phyloP scores from a whole-genome alignment of 1,140 invertebrate genomes.

The Heliothis virescens region DNA sequence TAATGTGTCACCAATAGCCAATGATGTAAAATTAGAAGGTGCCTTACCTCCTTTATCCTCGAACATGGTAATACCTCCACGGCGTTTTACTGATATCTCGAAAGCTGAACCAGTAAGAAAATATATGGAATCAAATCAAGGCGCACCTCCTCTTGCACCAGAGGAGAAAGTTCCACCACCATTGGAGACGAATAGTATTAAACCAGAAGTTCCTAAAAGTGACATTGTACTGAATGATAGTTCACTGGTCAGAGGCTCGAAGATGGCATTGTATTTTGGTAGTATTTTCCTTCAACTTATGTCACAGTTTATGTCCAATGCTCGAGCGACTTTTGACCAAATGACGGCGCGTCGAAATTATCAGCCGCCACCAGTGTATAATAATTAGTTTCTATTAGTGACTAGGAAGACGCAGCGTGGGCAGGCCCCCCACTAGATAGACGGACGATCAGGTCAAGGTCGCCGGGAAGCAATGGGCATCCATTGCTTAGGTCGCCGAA shows the following conservation, averaged over 20 bases:
- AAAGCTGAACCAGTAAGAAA: background rate
- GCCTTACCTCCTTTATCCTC: constrained; percentile 4
- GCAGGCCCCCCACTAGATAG: no score
- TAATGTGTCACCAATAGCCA: constrained; percentile 8
- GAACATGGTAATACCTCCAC: constrained; percentile 43
- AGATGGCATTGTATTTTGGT: constrained; percentile 54
- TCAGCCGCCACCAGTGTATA: constrained; percentile 13
- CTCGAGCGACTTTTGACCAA: constrained; percentile 48
- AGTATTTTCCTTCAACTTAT: constrained; percentile 57
- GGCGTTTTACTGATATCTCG: constrained; percentile 14
- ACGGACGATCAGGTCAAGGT: no score
- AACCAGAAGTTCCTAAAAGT: constrained; percentile 22
- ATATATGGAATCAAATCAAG: background rate
- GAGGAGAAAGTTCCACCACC: constrained; percentile 27
- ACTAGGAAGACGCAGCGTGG: no score
- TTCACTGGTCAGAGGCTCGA: constrained; percentile 44
- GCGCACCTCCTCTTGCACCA: background rate
- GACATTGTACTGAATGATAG: constrained; percentile 15
- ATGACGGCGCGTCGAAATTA: constrained; percentile 7
- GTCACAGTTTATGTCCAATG: constrained; percentile 53
- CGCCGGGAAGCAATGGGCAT: no score
- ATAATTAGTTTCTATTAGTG: background rate
- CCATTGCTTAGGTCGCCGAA: no score
- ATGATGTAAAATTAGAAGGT: background rate
- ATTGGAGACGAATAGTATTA: constrained; percentile 23